Base-by-base conservation (phyloP, 2,113 vertebrate genomes). In the Eulemur macaco region DNA sequence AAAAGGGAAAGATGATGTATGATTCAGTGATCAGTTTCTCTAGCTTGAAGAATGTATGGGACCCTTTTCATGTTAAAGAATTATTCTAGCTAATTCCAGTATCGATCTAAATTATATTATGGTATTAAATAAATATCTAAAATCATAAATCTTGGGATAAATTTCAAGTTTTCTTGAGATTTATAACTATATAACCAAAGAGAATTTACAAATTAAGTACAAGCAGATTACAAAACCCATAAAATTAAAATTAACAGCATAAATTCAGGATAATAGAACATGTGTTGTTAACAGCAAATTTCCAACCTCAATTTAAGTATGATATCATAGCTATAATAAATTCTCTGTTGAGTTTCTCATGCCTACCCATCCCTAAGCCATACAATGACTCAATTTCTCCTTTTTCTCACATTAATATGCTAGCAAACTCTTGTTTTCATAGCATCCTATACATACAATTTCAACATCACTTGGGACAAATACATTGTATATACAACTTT, bases 171-270 rank as follows among this genome's bases (percentile, higher is more conserved):
- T 76, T 29, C 14, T 81, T 87, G 3, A 9, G 10, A 86, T 66
- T 82, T 78, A 45, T 68, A 95, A 58, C 8, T 29, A 77, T 34
- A 84, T 89, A 89, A 81, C 0, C 29, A 95, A 96, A 86, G 6
- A 13, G 15, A 85, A 54, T 50, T 91, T 89, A 39, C 1, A 86
- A 78, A 58, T 82, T 66, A 88, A 95, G 6, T 77, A 68, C 25
- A 77, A 80, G 37, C 17, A 94, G 89, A 88, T 54, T 82, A 93
- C 1, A 88, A 83, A 94, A 82, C 8, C 25, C 31, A 88, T 91
- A 76, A 82, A 82, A 82, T 89, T 68, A 93, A 91, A 95, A 84
- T 83, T 83, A 93, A 54, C 39, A 52, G 12, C 29, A 82, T 71
- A 88, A 85, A 73, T 86, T 89, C 91, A 25, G 82, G 21, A 27